Percentiles rank a stretch among this genome's conserved stretches.
phyloP scores from a whole-genome alignment of 2,113 vertebrate genomes.

The Herpetotheres cachinnans region DNA sequence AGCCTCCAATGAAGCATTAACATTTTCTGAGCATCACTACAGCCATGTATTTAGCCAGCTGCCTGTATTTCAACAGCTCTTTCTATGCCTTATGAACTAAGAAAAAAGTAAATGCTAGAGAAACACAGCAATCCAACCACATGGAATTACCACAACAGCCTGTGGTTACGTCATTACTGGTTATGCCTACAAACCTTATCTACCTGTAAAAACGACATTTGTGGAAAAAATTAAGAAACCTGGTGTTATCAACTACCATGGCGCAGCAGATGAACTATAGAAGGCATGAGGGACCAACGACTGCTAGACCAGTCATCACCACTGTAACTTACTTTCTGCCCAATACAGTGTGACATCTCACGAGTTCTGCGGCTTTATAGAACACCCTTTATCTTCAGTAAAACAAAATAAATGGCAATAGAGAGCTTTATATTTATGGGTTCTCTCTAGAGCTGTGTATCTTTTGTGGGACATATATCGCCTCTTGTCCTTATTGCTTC shows the following conservation, averaged over 20 bases:
- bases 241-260: neutral
- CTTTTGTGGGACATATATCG: neutral
- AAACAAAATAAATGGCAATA: neutral
- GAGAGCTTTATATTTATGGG: neutral
- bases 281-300: neutral
- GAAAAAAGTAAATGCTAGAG: neutral
- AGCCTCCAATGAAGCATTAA: neutral
- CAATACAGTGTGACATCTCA: neutral
- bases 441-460: neutral
- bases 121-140: neutral
- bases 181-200: neutral
- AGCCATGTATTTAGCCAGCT: neutral
- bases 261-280: neutral
- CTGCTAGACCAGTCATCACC: neutral
- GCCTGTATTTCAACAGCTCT: neutral
- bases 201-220: accelerated
- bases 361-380: neutral
- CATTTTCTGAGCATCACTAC: neutral
- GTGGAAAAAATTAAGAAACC: neutral
- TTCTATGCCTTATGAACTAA: neutral
- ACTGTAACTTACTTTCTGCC: neutral
- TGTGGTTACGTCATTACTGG: neutral
- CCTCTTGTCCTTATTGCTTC: neutral
- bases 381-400: neutral
- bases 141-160: neutral